Conservation (phyloP, 2,888 invertebrate species). For the Thera obeliscata region DNA sequence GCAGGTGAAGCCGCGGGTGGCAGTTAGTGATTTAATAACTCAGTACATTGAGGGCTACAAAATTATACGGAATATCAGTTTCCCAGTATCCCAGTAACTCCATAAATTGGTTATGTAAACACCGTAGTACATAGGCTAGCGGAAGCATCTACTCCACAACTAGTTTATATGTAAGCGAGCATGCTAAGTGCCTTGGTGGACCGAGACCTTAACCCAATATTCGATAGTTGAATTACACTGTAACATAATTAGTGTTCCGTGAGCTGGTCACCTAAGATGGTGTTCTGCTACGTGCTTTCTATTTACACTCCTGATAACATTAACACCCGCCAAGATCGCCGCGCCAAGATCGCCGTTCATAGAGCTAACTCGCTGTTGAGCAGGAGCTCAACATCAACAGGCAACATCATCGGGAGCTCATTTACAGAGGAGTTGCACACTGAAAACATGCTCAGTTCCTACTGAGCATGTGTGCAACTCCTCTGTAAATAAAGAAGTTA, state of each 20-base stretch:
- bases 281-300: conserved; percentile 68
- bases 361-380: too few species aligned
- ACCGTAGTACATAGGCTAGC: conserved; percentile 19
- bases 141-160: conserved; percentile 47
- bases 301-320: conserved; percentile 24
- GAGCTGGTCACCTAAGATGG: conserved; percentile 69
- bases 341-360: too few species aligned
- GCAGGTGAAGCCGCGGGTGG: too few species aligned
- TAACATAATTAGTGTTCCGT: conserved; percentile 75
- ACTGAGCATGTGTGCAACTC: too few species aligned
- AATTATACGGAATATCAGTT: background rate
- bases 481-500: too few species aligned
- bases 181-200: conserved; percentile 71
- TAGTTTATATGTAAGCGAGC: conserved; percentile 72
- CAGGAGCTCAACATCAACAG: too few species aligned
- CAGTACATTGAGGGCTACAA: background rate
- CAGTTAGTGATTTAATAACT: background rate
- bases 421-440: too few species aligned
- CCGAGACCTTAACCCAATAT: conserved; percentile 81
- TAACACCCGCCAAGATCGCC: background rate
- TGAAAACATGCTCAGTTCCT: too few species aligned
- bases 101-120: conserved; percentile 23
- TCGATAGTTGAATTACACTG: conserved; percentile 77
- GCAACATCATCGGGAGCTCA: too few species aligned
- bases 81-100: conserved; percentile 33